Evolutionary conservation across 1,140 invertebrate genomes (phyloP).

Genomic region (Bombus cullumanus): DNA sequence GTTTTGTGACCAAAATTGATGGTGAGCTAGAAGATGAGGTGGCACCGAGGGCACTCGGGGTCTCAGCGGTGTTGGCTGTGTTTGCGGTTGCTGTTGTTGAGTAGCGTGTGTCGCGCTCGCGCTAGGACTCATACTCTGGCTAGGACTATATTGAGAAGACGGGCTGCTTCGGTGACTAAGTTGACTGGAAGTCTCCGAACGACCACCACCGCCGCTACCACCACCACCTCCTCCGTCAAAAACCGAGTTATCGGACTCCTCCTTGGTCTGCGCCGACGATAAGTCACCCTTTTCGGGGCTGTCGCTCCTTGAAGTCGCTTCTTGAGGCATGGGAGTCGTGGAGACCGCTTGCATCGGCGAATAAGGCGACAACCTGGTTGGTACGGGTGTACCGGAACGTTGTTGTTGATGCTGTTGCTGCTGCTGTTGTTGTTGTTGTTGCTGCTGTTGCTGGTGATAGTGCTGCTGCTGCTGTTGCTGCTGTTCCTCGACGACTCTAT

Average conservation of each 20-base stretch:
- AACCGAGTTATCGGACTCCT: constrained; percentile 83
- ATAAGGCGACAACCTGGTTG: constrained; percentile 79
- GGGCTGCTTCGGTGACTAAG: constrained; percentile 79
- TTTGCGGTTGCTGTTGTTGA: constrained; percentile 69
- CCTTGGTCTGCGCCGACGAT: constrained; percentile 80
- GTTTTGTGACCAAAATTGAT: constrained; percentile 81
- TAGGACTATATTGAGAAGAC: constrained; percentile 78
- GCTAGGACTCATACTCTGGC: constrained; percentile 76
- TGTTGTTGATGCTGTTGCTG: constrained; percentile 72
- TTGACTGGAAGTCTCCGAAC: constrained; percentile 71
- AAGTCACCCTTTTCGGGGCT: constrained; percentile 76
- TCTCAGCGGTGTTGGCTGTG: constrained; percentile 80
- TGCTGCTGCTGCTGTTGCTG: constrained; percentile 74
- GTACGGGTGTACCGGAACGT: constrained; percentile 66
- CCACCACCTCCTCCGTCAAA: constrained; percentile 80
- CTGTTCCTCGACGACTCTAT: constrained; percentile 76
- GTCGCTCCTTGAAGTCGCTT: constrained; percentile 75
- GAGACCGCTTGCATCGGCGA: constrained; percentile 77
- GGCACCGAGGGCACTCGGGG: constrained; percentile 80
- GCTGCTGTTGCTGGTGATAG: constrained; percentile 72
- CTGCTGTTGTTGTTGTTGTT: constrained; percentile 69
- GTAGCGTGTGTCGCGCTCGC: constrained; percentile 67
- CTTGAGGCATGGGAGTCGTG: constrained; percentile 78
- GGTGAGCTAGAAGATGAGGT: constrained; percentile 80
- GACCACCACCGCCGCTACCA: constrained; percentile 69